Conservation (phyloP, 2,888 invertebrate genomes). For the Charanyca ferruginea region DNA sequence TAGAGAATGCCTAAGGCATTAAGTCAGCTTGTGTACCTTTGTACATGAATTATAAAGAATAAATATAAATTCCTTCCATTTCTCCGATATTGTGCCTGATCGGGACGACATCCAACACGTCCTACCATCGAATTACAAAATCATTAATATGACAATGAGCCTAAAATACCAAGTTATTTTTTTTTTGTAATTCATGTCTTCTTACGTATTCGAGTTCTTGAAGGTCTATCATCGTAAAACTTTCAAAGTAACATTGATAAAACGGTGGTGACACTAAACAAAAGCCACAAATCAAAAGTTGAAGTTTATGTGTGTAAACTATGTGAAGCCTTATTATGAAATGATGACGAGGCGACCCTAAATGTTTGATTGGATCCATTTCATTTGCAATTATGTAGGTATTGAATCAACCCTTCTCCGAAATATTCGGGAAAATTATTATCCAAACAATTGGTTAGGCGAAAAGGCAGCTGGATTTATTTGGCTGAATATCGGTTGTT, state of each 20-base stretch:
- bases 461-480: conserved; percentile 19
- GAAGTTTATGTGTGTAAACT: neutral
- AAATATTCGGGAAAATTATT: conserved; percentile 16
- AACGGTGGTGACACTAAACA: neutral
- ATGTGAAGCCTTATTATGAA: neutral
- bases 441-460: conserved; percentile 27
- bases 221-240: no score
- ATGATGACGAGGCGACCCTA: conserved; percentile 8
- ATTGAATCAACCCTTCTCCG: conserved; percentile 11
- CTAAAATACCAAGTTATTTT: no score
- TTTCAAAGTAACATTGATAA: neutral
- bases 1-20: no score
- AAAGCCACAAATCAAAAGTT: conserved; percentile 1
- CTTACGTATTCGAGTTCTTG: neutral
- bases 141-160: no score
- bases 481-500: conserved; percentile 8
- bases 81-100: no score
- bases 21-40: no score
- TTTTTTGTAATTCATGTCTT: no score
- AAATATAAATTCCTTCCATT: no score
- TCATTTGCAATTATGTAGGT: conserved; percentile 26
- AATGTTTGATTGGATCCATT: conserved; percentile 34
- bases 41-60: no score
- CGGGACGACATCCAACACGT: no score
- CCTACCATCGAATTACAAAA: no score